These are phyloP conservation scores for Orestias chungarensis DNA, from an alignment of 2,797 vertebrate genomes.

Conservation along the genomic window DNA sequence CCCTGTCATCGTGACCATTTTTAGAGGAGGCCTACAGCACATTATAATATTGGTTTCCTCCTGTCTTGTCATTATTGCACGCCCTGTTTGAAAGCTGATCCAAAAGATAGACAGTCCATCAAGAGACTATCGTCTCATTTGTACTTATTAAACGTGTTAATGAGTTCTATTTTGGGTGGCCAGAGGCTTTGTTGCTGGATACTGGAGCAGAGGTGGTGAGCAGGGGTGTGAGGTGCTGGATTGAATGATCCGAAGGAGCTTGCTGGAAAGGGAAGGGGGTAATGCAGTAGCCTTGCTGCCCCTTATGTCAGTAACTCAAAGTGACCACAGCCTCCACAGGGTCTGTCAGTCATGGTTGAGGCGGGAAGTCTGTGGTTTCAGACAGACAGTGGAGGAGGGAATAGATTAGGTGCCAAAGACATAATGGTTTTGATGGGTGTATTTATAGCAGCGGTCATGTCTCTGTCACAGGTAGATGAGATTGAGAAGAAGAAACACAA, in stretches of 20 bases:
- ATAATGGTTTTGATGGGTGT: slow-evolving; percentile 71
- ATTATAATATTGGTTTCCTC: slow-evolving; percentile 88
- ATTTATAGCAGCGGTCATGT: slow-evolving; percentile 70
- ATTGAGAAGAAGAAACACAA: slow-evolving; percentile 51
- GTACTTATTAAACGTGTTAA: slow-evolving; percentile 88
- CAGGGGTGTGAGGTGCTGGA: slow-evolving; percentile 73
- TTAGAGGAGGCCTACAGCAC: slow-evolving; percentile 69
- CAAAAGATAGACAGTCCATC: slow-evolving; percentile 87
- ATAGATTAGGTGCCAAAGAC: slow-evolving; percentile 72
- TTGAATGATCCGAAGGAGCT: slow-evolving; percentile 63
- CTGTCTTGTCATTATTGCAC: slow-evolving; percentile 81
- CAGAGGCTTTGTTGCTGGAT: slow-evolving; percentile 76
- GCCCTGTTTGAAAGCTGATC: slow-evolving; percentile 87
- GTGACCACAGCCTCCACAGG: slow-evolving; percentile 75
- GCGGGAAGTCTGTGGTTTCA: slow-evolving; percentile 68
- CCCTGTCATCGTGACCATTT: slow-evolving; percentile 78
- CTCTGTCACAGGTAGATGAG: slow-evolving; percentile 61
- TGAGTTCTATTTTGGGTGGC: slow-evolving; percentile 85
- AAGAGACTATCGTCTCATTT: slow-evolving; percentile 85
- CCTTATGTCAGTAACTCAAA: slow-evolving; percentile 72
- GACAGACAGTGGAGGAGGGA: slow-evolving; percentile 57
- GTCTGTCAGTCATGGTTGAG: slow-evolving; percentile 77
- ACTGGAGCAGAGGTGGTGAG: slow-evolving; percentile 73
- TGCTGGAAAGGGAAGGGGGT: slow-evolving; percentile 43
- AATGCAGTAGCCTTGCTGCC: slow-evolving; percentile 68